Conservation (phyloP, 30 jellyfish, hydroid and myxozoan genomes). For the Hydra vulgaris region DNA sequence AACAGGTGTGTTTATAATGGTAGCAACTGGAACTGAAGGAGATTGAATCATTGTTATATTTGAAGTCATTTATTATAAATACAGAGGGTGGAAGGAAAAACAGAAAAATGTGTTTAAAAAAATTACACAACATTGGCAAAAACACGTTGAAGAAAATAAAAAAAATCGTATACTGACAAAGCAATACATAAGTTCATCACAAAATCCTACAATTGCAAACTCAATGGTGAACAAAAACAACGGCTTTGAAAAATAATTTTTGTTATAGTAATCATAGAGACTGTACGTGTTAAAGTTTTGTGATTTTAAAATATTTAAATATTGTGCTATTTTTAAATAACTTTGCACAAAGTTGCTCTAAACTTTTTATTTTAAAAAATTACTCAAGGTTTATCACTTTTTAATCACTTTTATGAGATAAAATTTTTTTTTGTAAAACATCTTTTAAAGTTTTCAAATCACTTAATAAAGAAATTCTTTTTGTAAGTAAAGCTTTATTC, state of each 20-base stretch:
- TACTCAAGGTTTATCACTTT: too few relatives aligned
- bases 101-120: constrained; percentile 44
- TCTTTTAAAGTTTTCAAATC: too few relatives aligned
- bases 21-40: constrained; percentile 84
- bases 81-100: constrained; percentile 81
- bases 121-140: constrained; percentile 82
- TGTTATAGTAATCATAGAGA: too few relatives aligned
- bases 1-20: constrained; percentile 88
- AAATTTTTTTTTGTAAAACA: too few relatives aligned
- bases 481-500: too few relatives aligned
- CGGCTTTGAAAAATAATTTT: not conserved
- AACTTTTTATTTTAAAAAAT: too few relatives aligned
- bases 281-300: too few relatives aligned
- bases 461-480: too few relatives aligned
- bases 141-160: constrained; percentile 27
- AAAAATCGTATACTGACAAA: not conserved
- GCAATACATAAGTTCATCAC: not conserved
- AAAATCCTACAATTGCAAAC: not conserved
- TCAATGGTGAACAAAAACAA: not conserved
- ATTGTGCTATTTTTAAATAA: too few relatives aligned
- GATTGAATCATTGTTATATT: constrained; percentile 63
- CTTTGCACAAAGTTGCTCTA: too few relatives aligned
- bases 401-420: too few relatives aligned
- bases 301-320: too few relatives aligned
- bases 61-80: constrained; percentile 70